A percentile compares a stretch with the other conserved stretches of the same genome.
Conservation (phyloP, 1,140 invertebrate genomes). For the Brachionus plicatilis region DNA sequence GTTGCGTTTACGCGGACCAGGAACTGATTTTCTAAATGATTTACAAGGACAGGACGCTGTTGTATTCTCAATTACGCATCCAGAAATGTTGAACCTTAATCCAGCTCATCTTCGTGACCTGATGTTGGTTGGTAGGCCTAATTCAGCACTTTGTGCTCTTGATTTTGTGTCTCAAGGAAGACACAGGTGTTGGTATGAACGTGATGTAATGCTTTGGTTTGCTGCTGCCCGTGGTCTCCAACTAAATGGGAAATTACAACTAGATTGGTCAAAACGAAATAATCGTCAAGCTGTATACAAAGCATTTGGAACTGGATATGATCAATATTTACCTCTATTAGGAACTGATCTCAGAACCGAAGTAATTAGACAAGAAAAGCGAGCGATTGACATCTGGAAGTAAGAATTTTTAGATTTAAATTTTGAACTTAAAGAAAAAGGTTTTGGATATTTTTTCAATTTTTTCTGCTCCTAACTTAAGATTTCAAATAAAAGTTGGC, state of each 20-base stretch:
- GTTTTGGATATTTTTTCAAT: too few relatives aligned
- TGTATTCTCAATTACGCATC: background rate
- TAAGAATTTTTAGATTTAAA: background rate
- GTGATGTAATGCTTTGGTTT: background rate
- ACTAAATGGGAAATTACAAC: background rate
- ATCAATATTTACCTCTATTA: background rate
- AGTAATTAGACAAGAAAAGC: background rate
- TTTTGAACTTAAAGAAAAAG: too few relatives aligned
- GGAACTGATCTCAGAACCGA: background rate
- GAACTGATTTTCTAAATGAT: background rate
- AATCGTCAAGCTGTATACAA: background rate
- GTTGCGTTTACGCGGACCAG: background rate
- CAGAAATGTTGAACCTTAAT: background rate
- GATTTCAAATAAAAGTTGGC: too few relatives aligned
- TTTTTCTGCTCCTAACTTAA: too few relatives aligned
- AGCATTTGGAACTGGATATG: background rate
- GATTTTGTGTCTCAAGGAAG: slow-evolving; percentile 1
- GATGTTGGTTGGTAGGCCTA: background rate
- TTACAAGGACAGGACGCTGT: background rate
- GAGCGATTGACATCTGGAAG: background rate
- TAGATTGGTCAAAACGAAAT: background rate
- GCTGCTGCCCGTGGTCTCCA: background rate
- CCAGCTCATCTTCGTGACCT: background rate
- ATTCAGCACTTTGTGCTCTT: slow-evolving; percentile 10
- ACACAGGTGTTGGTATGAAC: background rate